A percentile compares a stretch with the other conserved stretches of the same genome.
Evolutionary conservation across 2,797 vertebrate genomes (phyloP).

Genomic region (Diglossa cyanea): DNA sequence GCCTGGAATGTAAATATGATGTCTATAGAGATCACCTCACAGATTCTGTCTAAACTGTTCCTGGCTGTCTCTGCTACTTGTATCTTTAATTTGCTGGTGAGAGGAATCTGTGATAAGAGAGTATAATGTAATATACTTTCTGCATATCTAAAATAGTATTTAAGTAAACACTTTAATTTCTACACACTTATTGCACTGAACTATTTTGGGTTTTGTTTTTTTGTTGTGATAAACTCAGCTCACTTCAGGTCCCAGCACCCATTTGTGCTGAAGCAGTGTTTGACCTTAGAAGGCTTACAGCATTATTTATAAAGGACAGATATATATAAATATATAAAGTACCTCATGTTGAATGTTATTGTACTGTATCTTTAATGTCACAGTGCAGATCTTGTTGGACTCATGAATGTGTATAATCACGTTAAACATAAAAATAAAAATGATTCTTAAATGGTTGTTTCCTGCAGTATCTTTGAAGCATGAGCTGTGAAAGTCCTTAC

Average conservation of each 20-base stretch:
- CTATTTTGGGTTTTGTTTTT: slow-evolving; percentile 20
- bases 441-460: slow-evolving; percentile 73
- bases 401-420: slow-evolving; percentile 89
- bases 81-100: slow-evolving; percentile 29
- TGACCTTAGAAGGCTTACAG: slow-evolving; percentile 70
- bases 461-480: slow-evolving; percentile 54
- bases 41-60: slow-evolving; percentile 50
- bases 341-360: slow-evolving; percentile 84
- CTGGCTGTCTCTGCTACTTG: slow-evolving; percentile 41
- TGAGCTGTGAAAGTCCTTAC: slow-evolving; percentile 27
- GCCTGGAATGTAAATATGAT: slow-evolving; percentile 13
- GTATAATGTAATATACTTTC: slow-evolving; percentile 73
- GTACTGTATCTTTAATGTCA: slow-evolving; percentile 87
- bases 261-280: slow-evolving; percentile 65
- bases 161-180: slow-evolving; percentile 74
- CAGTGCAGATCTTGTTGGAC: slow-evolving; percentile 88
- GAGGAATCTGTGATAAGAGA: slow-evolving; percentile 60
- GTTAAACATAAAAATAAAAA: slow-evolving; percentile 79
- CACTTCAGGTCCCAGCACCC: slow-evolving; percentile 64
- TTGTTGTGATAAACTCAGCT: slow-evolving; percentile 64
- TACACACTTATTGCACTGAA: slow-evolving; percentile 80
- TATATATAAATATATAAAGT: slow-evolving; percentile 80
- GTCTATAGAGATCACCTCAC: neutral
- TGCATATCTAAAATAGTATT: slow-evolving; percentile 74
- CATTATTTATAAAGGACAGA: slow-evolving; percentile 81